Evolutionary conservation across 2,888 invertebrate species (phyloP).

Genomic region (Stenurella melanura): DNA sequence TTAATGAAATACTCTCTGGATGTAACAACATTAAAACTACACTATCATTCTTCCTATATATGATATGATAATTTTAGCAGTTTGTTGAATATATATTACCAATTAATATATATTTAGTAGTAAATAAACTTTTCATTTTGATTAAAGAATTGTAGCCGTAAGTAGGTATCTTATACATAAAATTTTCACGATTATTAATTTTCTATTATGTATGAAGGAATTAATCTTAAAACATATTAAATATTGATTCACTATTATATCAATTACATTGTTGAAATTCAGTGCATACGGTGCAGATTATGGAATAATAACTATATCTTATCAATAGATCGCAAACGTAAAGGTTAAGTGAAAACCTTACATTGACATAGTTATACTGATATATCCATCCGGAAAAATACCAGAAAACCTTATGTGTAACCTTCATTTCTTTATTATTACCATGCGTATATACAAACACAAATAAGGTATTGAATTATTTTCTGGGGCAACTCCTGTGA

Average conservation of each 20-base stretch:
- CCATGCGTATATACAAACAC: too few species aligned
- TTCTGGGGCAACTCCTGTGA: too few species aligned
- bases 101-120: too few species aligned
- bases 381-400: neutral
- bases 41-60: too few species aligned
- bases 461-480: too few species aligned
- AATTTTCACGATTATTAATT: neutral
- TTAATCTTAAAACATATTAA: neutral
- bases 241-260: neutral
- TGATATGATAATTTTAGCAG: too few species aligned
- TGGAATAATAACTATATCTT: too few species aligned
- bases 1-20: too few species aligned
- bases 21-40: too few species aligned
- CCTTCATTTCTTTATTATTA: neutral
- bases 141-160: neutral
- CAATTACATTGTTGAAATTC: neutral
- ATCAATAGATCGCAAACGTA: too few species aligned
- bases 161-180: neutral
- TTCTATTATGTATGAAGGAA: neutral
- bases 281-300: neutral
- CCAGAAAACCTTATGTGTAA: neutral
- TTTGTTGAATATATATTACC: too few species aligned
- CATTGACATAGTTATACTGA: neutral
- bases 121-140: neutral
- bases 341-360: too few species aligned